Conservation (phyloP, 2,888 invertebrate species). For the Drosophila helvetica region DNA sequence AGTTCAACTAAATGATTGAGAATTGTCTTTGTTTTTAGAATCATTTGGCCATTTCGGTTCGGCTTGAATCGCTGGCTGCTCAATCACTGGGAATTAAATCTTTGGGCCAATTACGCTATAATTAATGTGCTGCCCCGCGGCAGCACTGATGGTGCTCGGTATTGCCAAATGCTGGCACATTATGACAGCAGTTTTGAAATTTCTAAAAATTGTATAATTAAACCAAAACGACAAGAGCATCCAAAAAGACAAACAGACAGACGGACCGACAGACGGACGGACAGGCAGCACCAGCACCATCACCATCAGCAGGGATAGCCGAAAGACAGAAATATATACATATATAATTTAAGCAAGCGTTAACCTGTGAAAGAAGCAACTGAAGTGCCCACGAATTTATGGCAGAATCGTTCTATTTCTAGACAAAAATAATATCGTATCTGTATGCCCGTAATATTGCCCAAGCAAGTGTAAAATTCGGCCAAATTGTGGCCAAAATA, state of each 20-base stretch:
- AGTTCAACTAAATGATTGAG: not conserved
- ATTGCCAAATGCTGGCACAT: constrained; percentile 51
- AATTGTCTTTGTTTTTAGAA: no score
- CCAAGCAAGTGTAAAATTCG: constrained; percentile 22
- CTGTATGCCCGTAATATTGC: constrained; percentile 7
- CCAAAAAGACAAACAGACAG: constrained; percentile 1
- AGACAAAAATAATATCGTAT: constrained; percentile 27
- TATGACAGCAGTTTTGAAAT: constrained; percentile 47
- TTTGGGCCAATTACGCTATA: constrained; percentile 54
- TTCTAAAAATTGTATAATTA: constrained; percentile 55
- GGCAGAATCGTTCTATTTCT: constrained; percentile 22
- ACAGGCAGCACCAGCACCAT: no score
- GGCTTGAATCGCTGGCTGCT: constrained; percentile 10
- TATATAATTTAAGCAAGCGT: constrained; percentile 54
- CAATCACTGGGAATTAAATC: constrained; percentile 26
- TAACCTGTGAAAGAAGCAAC: constrained; percentile 54
- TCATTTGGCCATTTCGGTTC: not conserved
- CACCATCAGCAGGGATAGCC: constrained; percentile 8
- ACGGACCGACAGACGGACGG: not conserved
- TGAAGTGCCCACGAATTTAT: constrained; percentile 40
- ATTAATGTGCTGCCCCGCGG: constrained; percentile 54
- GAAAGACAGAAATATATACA: constrained; percentile 6
- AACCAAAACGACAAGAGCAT: constrained; percentile 30
- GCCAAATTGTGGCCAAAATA: constrained; percentile 7
- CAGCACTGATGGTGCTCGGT: constrained; percentile 16